Base-by-base conservation (phyloP, 2,113 vertebrate species). In the Zosterops japonicus region DNA sequence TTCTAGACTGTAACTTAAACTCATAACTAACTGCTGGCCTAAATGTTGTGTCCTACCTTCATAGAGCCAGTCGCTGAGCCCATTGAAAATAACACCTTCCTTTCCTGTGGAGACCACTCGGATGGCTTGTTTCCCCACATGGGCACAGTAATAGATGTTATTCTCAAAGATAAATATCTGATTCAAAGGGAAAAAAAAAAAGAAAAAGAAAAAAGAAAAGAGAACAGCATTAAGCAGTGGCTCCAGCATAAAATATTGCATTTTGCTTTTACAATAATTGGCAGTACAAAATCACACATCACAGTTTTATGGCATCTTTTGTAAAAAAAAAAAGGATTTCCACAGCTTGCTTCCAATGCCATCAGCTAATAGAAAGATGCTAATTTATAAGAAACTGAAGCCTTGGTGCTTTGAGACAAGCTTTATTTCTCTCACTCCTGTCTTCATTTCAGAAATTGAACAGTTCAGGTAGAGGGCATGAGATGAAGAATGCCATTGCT, bases 91-190 rank as follows among this genome's bases (percentile, higher is more conserved):
- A 90, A 99, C 98, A 10, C 98, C 98, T 95, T 99, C 99, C 95
- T 99, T 99, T 80, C 99, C 99, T 0, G 99, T 98, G 59, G 99
- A 99, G 46, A 99, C 99, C 97, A 99, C 98, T 9, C 99, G 99
- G 92, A 99, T 99, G 64, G 99, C 99, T 94, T 99, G 98, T 94
- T 99, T 99, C 82, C 98, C 98, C 53, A 99, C 98, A 9, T 98
- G 99, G 4, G 99, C 98, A 33, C 99, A 98, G 96, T 99, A 99
- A 98, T 99, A 99, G 98, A 99, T 99, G 97, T 99, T 99, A 98
- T 99, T 99, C 97, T 99, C 99, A 95, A 99, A 99, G 97, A 99
- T 99, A 96, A 99, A 99, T 93, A 99, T 99, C 99, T 99, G 78
- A 87, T 96, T 86, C 83, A 85, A 95, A 93, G 77, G 89, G 22